These are phyloP conservation scores for Phyllotreta cruciferae DNA, from an alignment of 2,888 invertebrate species.

Conservation along the genomic window DNA sequence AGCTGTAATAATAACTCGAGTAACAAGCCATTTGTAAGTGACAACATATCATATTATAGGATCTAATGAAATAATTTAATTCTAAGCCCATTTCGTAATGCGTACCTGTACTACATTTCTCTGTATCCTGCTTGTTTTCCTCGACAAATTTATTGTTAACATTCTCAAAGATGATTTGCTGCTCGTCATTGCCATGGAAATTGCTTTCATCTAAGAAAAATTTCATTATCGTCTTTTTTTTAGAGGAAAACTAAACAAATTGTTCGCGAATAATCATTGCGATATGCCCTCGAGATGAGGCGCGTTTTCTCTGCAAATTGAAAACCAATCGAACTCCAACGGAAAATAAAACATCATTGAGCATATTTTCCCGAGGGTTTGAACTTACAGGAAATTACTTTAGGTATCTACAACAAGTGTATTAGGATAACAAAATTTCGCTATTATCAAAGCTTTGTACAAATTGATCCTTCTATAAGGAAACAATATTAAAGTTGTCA, in stretches of 20 bases:
- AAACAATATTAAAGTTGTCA: not conserved
- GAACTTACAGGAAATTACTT: conserved; percentile 22
- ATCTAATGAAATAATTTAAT: no score
- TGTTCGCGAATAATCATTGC: not conserved
- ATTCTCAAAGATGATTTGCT: no score
- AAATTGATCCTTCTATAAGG: conserved; percentile 14
- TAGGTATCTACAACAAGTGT: conserved; percentile 16
- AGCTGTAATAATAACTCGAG: no score
- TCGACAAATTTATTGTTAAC: no score
- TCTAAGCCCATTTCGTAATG: no score
- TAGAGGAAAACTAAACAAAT: not conserved
- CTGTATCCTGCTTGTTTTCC: no score
- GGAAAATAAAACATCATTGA: conserved; percentile 19
- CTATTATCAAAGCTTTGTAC: not conserved
- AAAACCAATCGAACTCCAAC: conserved; percentile 17
- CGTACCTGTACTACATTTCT: no score
- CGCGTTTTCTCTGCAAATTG: conserved; percentile 14
- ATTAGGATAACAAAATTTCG: not conserved
- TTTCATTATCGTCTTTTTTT: not conserved
- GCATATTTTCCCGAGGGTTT: conserved; percentile 12
- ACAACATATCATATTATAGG: no score
- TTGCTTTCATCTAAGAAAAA: no score
- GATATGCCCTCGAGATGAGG: not conserved
- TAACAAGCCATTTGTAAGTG: no score
- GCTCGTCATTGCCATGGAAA: no score